Percentiles rank a stretch among this genome's conserved stretches.
These are phyloP conservation scores for Anguilla japonica DNA, from an alignment of 2,113 vertebrate species.

Conservation along the genomic window DNA sequence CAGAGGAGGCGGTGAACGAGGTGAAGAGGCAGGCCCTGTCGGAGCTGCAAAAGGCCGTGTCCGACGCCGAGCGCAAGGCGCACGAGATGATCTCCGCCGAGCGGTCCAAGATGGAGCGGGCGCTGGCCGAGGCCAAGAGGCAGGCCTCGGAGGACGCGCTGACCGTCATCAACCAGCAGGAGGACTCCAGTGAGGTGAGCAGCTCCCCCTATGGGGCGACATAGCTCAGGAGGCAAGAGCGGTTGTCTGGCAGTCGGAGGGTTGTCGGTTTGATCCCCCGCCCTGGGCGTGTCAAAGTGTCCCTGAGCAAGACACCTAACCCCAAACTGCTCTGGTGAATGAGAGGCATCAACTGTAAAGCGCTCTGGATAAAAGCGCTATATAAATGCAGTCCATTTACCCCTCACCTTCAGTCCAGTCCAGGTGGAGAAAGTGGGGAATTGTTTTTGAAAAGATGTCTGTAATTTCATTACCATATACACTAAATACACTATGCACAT, in stretches of 20 bases:
- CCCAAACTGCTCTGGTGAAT: too few relatives aligned
- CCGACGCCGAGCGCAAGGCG: constrained; percentile 91
- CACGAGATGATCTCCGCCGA: constrained; percentile 94
- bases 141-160: constrained; percentile 94
- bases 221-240: background rate
- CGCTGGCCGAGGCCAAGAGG: constrained; percentile 89
- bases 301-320: too few relatives aligned
- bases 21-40: constrained; percentile 98
- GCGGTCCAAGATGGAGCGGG: constrained; percentile 94
- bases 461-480: too few relatives aligned
- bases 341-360: too few relatives aligned
- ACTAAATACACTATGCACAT: too few relatives aligned
- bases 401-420: background rate
- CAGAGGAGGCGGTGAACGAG: constrained; percentile 97
- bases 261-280: too few relatives aligned
- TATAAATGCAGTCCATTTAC: too few relatives aligned
- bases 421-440: too few relatives aligned
- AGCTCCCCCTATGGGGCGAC: constrained; percentile 9
- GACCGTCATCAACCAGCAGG: constrained; percentile 92
- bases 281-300: too few relatives aligned
- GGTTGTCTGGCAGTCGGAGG: too few relatives aligned
- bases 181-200: constrained; percentile 96
- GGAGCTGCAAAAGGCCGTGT: constrained; percentile 95
- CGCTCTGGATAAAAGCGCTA: too few relatives aligned
- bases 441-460: too few relatives aligned